Evolutionary conservation across 2,797 vertebrate species (phyloP).

Genomic region (Gallirallus australis): DNA sequence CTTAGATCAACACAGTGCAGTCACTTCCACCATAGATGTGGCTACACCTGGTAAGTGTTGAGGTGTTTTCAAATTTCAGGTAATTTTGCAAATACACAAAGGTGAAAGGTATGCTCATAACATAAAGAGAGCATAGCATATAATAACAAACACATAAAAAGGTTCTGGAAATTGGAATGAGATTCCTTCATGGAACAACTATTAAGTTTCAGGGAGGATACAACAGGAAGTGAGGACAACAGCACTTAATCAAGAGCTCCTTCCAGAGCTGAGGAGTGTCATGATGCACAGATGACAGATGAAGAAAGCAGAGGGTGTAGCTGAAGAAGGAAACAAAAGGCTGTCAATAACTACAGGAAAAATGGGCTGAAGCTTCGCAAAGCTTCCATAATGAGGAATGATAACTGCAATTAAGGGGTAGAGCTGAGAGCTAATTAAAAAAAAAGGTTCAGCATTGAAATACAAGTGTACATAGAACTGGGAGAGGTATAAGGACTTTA

Average conservation of each 20-base stretch:
- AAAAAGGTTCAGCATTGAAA: neutral
- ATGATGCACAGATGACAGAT: neutral
- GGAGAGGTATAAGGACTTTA: neutral
- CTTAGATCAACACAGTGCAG: neutral
- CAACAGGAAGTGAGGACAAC: neutral
- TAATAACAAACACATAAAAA: neutral
- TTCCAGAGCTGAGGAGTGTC: neutral
- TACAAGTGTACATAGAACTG: neutral
- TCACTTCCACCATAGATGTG: neutral
- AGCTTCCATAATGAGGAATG: neutral
- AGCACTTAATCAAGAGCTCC: neutral
- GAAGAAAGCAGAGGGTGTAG: slow-evolving; percentile 28
- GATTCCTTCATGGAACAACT: neutral
- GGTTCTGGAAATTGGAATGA: neutral
- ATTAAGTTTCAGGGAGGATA: slow-evolving; percentile 21
- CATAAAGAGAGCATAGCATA: neutral
- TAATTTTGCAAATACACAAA: neutral
- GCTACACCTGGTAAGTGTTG: neutral
- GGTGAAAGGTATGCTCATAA: neutral
- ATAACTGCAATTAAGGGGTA: neutral
- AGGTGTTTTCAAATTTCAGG: neutral
- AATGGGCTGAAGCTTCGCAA: neutral
- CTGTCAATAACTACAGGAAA: neutral
- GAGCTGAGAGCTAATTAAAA: neutral
- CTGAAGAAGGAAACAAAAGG: neutral